Evolutionary conservation across 1,140 invertebrate genomes (phyloP).

Genomic region (Sarcophaga bullata): DNA sequence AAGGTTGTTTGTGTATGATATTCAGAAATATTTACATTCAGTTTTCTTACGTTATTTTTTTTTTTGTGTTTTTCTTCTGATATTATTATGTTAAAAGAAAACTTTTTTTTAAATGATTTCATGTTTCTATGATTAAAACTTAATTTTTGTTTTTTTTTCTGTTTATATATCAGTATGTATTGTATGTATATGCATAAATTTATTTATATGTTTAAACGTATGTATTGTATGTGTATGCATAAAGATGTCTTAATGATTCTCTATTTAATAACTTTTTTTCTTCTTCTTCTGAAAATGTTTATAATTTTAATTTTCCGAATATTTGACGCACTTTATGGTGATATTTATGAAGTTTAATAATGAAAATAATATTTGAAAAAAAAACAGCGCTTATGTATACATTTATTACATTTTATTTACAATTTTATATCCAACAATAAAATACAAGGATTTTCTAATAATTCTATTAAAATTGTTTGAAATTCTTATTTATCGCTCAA

Average conservation of each 20-base stretch:
- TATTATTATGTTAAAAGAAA: too few species aligned
- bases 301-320: conserved; percentile 29
- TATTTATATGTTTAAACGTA: neutral
- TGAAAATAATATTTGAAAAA: neutral
- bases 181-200: too few species aligned
- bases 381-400: neutral
- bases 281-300: neutral
- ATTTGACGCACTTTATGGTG: conserved; percentile 41
- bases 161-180: too few species aligned
- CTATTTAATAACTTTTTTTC: conserved; percentile 9
- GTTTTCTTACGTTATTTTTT: too few species aligned
- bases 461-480: too few species aligned
- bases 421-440: too few species aligned
- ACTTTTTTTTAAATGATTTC: too few species aligned
- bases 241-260: too few species aligned
- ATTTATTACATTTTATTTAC: conserved; percentile 27
- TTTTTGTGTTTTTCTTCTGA: too few species aligned
- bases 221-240: neutral
- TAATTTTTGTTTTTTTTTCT: neutral
- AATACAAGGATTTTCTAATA: too few species aligned
- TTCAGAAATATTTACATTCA: too few species aligned
- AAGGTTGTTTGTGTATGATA: neutral
- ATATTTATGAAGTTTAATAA: neutral
- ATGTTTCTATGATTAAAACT: neutral
- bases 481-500: too few species aligned